These are phyloP conservation scores for Hassar affinis DNA, from an alignment of 2,113 vertebrate species.

Conservation along the genomic window DNA sequence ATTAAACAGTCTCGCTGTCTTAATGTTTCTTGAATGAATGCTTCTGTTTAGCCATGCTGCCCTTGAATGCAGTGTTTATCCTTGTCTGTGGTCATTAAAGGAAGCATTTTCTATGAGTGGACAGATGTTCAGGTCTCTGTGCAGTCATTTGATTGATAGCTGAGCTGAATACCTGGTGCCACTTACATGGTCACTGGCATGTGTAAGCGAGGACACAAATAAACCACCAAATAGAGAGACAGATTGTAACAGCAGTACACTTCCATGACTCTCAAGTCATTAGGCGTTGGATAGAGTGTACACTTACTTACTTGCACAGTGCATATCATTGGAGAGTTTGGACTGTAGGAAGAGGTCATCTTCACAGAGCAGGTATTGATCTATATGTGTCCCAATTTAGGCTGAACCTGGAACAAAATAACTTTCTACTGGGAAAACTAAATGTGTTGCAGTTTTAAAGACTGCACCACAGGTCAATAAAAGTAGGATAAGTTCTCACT, in stretches of 20 bases:
- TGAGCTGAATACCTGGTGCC: slow-evolving; percentile 37
- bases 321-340: slow-evolving; percentile 40
- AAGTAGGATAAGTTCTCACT: background rate
- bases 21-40: background rate
- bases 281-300: slow-evolving; percentile 35
- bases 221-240: slow-evolving; percentile 39
- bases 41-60: background rate
- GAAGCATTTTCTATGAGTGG: background rate
- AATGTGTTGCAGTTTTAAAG: background rate
- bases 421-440: slow-evolving; percentile 28
- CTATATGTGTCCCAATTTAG: slow-evolving; percentile 24
- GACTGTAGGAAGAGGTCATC: slow-evolving; percentile 41
- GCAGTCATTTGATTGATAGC: slow-evolving; percentile 34
- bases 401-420: slow-evolving; percentile 30
- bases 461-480: background rate
- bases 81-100: slow-evolving; percentile 28
- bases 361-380: slow-evolving; percentile 48
- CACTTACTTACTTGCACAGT: slow-evolving; percentile 34
- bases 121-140: slow-evolving; percentile 37
- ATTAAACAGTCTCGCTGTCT: background rate
- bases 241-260: slow-evolving; percentile 33
- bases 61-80: slow-evolving; percentile 21
- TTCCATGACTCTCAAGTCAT: slow-evolving; percentile 42
- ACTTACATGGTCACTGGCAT: slow-evolving; percentile 32
- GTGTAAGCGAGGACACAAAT: slow-evolving; percentile 31